Base-by-base conservation (phyloP, 2,888 invertebrate genomes). In the Cephus runcator region DNA sequence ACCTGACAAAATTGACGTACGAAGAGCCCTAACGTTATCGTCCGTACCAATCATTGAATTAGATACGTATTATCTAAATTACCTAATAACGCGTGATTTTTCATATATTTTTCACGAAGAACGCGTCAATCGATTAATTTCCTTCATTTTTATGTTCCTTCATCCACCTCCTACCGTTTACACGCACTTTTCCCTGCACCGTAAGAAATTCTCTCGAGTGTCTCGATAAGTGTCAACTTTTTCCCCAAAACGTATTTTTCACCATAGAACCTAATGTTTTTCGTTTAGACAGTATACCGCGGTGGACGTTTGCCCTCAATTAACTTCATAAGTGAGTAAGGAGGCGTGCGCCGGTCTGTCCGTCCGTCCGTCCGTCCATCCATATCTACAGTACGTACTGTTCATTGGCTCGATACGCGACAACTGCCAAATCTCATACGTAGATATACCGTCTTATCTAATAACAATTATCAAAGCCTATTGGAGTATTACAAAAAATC, bases 321-420 rank as follows among this genome's bases (percentile, higher is more conserved):
- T 91, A 91, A 91, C 90, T 91, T 89, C 84, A 91, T 90, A 91
- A 91, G 90, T 90, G 90, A 91, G 91, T 91, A 91, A 91, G 90
- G 88, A 91, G 91, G 90, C 91, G 91, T 90, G 88, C 90, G 88
- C 87, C 85, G 87, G 86, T 83, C 84, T 86, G 88, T 87, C 73
- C 81, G 78, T 84, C 81, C 69, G 78, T 84, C 81, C 69, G 73
- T 73, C 78, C 77, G 73, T 77, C 69, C 85, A 84, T 83, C 78
- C 84, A 81, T 80, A 83, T 84, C 83, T 81, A 69, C 76, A 77
- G 79, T 77, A 80, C 77, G 56, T 78, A 82, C 81, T 81, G 82
- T 34, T 71, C 71, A 71, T 71, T 71, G 71, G 81, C 40, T 34
- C 35, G 69, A 56, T 34, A 74, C 33, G 35, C 35, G 69, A 78